These are phyloP conservation scores for Muscina levida DNA, from an alignment of 2,888 invertebrate genomes.

Conservation along the genomic window DNA sequence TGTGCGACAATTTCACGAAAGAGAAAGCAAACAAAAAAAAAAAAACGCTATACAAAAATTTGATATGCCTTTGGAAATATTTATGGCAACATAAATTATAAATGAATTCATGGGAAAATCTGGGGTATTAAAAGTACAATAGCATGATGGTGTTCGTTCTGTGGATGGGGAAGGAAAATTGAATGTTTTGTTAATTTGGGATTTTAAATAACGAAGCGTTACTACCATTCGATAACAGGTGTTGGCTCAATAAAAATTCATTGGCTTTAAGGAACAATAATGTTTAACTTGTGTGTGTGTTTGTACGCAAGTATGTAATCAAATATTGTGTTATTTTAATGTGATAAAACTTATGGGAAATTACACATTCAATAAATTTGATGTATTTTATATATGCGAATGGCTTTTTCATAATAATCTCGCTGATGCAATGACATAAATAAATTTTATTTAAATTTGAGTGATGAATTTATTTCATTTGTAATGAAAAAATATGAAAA, in stretches of 20 bases:
- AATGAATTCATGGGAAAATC: slow-evolving; percentile 34
- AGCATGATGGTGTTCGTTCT: not conserved
- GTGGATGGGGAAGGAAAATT: not conserved
- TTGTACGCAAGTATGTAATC: too few species aligned
- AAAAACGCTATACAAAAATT: slow-evolving; percentile 8
- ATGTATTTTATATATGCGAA: too few species aligned
- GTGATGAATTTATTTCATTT: too few species aligned
- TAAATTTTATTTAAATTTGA: too few species aligned
- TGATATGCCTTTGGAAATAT: slow-evolving; percentile 32
- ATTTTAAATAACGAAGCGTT: slow-evolving; percentile 21
- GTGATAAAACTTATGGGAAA: too few species aligned
- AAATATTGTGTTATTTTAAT: too few species aligned
- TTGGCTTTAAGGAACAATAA: not conserved
- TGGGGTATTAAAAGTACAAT: slow-evolving; percentile 2
- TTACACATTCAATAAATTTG: too few species aligned
- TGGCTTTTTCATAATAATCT: too few species aligned
- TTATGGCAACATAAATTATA: slow-evolving; percentile 37
- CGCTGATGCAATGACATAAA: too few species aligned
- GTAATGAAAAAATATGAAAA: too few species aligned
- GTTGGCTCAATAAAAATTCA: slow-evolving; percentile 9
- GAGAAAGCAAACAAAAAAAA: not conserved
- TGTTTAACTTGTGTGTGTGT: too few species aligned
- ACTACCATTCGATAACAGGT: slow-evolving; percentile 22
- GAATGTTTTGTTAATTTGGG: slow-evolving; percentile 17
- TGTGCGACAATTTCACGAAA: slow-evolving; percentile 24